These are phyloP conservation scores for Actinia equina DNA, from an alignment of 64 coral and sea anemone species.

Conservation along the genomic window DNA sequence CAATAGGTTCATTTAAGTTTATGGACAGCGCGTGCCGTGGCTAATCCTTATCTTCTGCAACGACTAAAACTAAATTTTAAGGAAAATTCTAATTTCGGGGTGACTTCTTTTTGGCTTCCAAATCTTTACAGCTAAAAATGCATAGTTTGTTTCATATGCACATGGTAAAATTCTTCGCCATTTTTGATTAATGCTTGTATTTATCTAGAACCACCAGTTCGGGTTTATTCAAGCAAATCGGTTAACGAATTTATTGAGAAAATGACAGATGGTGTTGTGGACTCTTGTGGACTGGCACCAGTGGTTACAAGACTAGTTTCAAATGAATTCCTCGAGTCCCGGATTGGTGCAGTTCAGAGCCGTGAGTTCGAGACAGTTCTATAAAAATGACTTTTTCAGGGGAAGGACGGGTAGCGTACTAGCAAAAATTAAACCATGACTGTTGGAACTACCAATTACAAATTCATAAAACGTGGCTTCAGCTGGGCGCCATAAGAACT, in stretches of 20 bases:
- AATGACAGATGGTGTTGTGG: background rate
- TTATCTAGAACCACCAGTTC: background rate
- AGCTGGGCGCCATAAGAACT: background rate
- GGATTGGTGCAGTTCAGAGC: too few species aligned
- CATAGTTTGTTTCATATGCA: background rate
- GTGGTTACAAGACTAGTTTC: background rate
- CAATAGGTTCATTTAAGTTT: constrained; percentile 43
- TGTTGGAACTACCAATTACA: background rate
- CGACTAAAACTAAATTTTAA: background rate
- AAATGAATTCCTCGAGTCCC: background rate
- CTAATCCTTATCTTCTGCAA: constrained; percentile 33
- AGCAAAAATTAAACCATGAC: background rate
- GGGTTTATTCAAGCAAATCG: constrained; percentile 5
- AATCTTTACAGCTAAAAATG: background rate
- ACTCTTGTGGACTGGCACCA: background rate
- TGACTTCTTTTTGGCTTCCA: background rate
- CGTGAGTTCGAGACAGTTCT: too few species aligned
- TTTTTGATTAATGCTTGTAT: background rate
- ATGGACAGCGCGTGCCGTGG: constrained; percentile 53
- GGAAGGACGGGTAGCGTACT: background rate
- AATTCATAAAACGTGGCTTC: constrained; percentile 11
- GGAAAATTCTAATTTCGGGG: background rate
- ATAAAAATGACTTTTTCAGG: background rate
- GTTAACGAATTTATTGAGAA: constrained; percentile 7
- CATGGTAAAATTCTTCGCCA: background rate